Base-by-base conservation (phyloP, 2,113 vertebrate genomes). In the Chrysochloris asiatica region DNA sequence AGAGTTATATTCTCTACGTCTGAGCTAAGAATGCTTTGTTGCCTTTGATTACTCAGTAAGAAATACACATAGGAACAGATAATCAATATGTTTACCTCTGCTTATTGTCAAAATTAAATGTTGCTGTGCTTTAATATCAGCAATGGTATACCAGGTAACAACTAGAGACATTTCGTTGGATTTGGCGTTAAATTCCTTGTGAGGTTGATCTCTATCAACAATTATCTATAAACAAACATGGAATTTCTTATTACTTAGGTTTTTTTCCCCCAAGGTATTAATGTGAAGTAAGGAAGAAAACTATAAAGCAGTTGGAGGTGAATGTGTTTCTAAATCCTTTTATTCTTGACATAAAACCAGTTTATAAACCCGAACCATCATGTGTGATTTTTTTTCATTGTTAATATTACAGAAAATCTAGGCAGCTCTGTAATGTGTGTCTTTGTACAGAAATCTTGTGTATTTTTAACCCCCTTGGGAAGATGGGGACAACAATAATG, bases 71-170 rank as follows among this genome's bases (percentile, higher is more conserved):
- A 96, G 89, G 94, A 96, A 93, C 95, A 92, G 95, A 97, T 97
- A 97, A 96, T 96, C 95, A 95, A 97, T 97, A 97, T 97, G 88
- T 95, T 94, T 97, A 96, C 89, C 95, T 96, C 95, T 95, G 83
- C 95, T 96, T 95, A 67, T 97, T 98, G 97, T 97, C 96, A 91
- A 97, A 93, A 97, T 96, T 97, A 94, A 94, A 96, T 94, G 93
- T 97, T 96, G 95, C 96, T 97, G 54, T 95, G 96, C 95, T 95
- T 96, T 96, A 96, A 96, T 93, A 96, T 96, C 94, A 96, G 96
- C 91, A 95, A 96, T 94, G 89, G 93, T 92, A 88, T 93, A 89
- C 89, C 94, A 95, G 93, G 95, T 92, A 93, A 97, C 96, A 97
- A 96, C 95, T 95, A 94, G 93, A 95, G 95, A 96, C 92, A 78